Conservation (phyloP, 1,140 invertebrate genomes). For the Choristoneura fumiferana region DNA sequence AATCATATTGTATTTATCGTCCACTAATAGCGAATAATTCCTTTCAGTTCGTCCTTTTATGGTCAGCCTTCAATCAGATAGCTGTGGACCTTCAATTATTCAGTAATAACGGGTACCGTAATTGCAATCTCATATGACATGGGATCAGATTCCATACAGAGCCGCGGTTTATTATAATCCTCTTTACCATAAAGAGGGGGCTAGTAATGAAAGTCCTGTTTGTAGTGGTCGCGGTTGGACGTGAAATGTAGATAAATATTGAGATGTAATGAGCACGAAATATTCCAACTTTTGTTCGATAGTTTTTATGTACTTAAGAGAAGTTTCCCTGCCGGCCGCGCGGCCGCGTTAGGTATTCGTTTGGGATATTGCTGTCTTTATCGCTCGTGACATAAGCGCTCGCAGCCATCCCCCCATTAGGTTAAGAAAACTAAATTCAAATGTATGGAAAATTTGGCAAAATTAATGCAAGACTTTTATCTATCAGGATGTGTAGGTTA, state of each 20-base stretch:
- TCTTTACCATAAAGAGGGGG: slow-evolving; percentile 35
- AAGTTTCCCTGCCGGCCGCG: no score
- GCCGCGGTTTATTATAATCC: slow-evolving; percentile 35
- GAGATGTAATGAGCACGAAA: no score
- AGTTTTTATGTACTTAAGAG: no score
- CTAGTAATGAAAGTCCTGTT: slow-evolving; percentile 32
- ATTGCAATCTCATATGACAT: slow-evolving; percentile 24
- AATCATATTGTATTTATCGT: slow-evolving; percentile 4
- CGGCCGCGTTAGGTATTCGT: no score
- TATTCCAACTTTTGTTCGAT: no score
- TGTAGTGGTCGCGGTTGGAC: slow-evolving; percentile 16
- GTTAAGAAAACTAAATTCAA: no score
- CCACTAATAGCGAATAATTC: slow-evolving; percentile 17
- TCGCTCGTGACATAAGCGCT: no score
- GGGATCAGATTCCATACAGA: slow-evolving; percentile 22
- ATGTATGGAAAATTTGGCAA: no score
- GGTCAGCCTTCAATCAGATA: slow-evolving; percentile 16
- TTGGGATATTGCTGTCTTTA: no score
- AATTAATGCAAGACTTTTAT: no score
- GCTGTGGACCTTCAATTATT: slow-evolving; percentile 10
- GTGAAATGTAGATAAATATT: not conserved
- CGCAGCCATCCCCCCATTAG: no score
- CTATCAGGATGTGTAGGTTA: no score
- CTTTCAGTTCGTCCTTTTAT: slow-evolving; percentile 7
- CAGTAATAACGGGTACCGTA: slow-evolving; percentile 6